Percentiles rank a stretch among this genome's conserved stretches.
Conservation (phyloP, 2,797 vertebrate species). For the Poecilia velifera region DNA sequence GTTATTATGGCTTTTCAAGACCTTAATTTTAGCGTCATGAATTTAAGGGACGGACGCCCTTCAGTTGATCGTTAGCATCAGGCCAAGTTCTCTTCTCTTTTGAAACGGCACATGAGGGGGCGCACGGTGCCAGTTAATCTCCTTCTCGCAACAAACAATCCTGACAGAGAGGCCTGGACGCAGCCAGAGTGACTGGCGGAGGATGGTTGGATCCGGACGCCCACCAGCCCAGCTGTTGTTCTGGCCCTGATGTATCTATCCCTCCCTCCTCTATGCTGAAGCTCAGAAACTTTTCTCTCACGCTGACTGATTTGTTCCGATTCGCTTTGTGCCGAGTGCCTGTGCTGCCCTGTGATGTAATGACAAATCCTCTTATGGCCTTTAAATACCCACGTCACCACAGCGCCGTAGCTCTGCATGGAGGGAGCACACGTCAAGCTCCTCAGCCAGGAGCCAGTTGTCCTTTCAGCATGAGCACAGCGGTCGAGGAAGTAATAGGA, state of each 20-base stretch:
- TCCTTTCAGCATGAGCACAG: constrained; percentile 7
- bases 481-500: not conserved
- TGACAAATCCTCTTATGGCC: constrained; percentile 84
- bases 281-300: constrained; percentile 14
- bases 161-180: constrained; percentile 10
- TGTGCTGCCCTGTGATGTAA: constrained; percentile 70
- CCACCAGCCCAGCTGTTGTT: constrained; percentile 69
- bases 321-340: constrained; percentile 41
- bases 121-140: constrained; percentile 10
- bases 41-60: constrained; percentile 28
- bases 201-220: constrained; percentile 41
- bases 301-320: constrained; percentile 1
- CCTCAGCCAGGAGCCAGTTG: not conserved
- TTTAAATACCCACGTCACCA: constrained; percentile 80
- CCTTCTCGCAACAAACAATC: not conserved
- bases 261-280: constrained; percentile 19
- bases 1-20: too few relatives aligned
- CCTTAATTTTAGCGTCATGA: too few relatives aligned
- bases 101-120: not conserved
- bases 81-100: not conserved
- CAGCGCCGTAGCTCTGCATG: constrained; percentile 41
- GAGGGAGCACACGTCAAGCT: constrained; percentile 10
- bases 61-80: constrained; percentile 13
- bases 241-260: constrained; percentile 19
- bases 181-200: constrained; percentile 6